Evolutionary conservation across 2,113 vertebrate genomes (phyloP), one percentile per base, ranked within the genome.

Genomic region (Sprattus sprattus): DNA sequence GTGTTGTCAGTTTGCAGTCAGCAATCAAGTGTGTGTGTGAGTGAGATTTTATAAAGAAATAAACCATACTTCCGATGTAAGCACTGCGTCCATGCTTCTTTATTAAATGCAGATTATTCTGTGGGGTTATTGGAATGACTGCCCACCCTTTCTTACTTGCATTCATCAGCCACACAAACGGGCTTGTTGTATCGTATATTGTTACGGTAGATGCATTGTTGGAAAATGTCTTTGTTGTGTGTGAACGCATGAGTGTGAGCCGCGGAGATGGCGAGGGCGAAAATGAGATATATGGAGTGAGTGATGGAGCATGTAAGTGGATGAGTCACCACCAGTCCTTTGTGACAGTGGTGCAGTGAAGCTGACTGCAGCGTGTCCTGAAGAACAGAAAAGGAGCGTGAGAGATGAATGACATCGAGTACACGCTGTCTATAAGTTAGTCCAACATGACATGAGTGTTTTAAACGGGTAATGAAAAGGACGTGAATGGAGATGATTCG

Each of bases 31-130:
- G 89, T 92, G 71, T 86, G 67, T 75, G 67, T 28, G 52, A 91
- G 92, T 91, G 92, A 91, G 85, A 91, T 92, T 94, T 93, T 92
- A 84, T 91, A 92, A 91, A 84, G 80, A 90, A 92, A 89, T 81
- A 89, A 90, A 89, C 86, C 83, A 87, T 45, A 10, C 47, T 89
- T 91, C 90, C 85, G 89, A 86, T 85, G 67, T 81, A 82, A 88
- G 0, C 3, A 64, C 22, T 0, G 44, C 0, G 0, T 50, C 11
- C 0, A 22, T 20, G 25, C 80, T 8, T 25, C 46, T 87, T 86
- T 45, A 4, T 82, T 83, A 20, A 7, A 39, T 8, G 10, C 82
- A 60, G 67, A 45, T 75, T 39, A 10, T 85, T 71, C 39, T 2
- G 7, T 83, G n/a, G 16, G 83, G 16, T 44, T 84, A n/a, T 15